Evolutionary conservation across 1,140 invertebrate genomes (phyloP).

Genomic region (Drosophila yakuba): DNA sequence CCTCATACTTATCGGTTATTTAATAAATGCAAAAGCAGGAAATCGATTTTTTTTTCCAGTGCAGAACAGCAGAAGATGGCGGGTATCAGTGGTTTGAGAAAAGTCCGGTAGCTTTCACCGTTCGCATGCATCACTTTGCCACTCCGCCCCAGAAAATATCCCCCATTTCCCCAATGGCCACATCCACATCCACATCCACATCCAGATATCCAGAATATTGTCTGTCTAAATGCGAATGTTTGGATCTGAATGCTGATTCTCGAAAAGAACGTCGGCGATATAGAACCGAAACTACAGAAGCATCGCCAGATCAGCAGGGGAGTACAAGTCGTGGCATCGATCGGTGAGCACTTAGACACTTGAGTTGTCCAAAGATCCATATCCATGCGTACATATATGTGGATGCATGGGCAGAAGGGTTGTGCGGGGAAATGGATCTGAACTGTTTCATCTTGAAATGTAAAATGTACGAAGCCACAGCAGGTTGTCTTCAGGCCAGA

Average conservation of each 20-base stretch:
- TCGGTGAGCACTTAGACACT: slow-evolving; percentile 75
- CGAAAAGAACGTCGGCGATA: slow-evolving; percentile 11
- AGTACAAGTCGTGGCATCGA: slow-evolving; percentile 31
- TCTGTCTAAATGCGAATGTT: neutral
- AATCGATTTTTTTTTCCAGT: slow-evolving; percentile 14
- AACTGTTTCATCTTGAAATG: slow-evolving; percentile 73
- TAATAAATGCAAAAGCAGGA: no score
- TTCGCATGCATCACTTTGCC: slow-evolving; percentile 12
- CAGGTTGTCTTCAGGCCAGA: slow-evolving; percentile 72
- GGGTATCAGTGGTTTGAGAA: slow-evolving; percentile 54
- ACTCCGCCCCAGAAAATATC: slow-evolving; percentile 5
- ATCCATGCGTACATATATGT: neutral
- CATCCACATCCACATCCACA: neutral
- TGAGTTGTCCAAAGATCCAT: slow-evolving; percentile 68
- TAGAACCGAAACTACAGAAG: slow-evolving; percentile 9
- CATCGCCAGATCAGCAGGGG: slow-evolving; percentile 7
- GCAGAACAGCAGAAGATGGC: slow-evolving; percentile 31
- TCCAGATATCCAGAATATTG: slow-evolving; percentile 2
- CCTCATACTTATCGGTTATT: no score
- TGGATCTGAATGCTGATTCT: slow-evolving; percentile 41
- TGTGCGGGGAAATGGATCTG: slow-evolving; percentile 58
- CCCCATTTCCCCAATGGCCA: neutral
- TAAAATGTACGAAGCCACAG: slow-evolving; percentile 71
- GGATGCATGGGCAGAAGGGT: slow-evolving; percentile 2
- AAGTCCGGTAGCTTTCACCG: slow-evolving; percentile 44